A percentile compares a stretch with the other conserved stretches of the same genome.
Evolutionary conservation across 1,140 invertebrate species (phyloP).

Genomic region (Sipha flava): DNA sequence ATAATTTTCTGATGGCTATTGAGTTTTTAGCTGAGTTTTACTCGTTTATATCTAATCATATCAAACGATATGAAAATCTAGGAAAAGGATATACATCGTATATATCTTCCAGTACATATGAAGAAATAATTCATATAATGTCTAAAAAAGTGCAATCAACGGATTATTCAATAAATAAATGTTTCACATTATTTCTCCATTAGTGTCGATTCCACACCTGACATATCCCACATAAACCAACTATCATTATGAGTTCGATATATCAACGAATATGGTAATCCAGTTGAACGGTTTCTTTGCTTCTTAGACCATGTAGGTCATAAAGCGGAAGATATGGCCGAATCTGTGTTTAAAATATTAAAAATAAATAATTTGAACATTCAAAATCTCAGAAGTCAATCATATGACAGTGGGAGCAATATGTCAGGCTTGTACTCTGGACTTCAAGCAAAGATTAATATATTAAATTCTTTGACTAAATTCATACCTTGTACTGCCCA

Average conservation of each 20-base stretch:
- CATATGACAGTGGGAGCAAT: not conserved
- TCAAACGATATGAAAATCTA: not conserved
- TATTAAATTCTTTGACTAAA: conserved; percentile 36
- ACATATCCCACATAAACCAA: not conserved
- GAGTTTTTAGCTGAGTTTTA: not conserved
- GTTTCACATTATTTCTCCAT: not conserved
- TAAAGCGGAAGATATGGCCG: conserved; percentile 29
- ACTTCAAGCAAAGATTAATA: conserved; percentile 34
- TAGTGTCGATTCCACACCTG: not conserved
- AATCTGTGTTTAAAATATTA: conserved; percentile 13
- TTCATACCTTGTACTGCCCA: conserved; percentile 41
- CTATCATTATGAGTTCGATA: conserved; percentile 34
- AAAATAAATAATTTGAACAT: not conserved
- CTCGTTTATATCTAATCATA: not conserved
- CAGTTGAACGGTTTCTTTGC: conserved; percentile 33
- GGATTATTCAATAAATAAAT: not conserved
- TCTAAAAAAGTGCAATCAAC: not conserved
- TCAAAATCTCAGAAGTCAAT: not conserved
- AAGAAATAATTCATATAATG: not conserved
- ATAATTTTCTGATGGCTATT: not conserved
- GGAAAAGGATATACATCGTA: not conserved
- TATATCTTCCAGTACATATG: conserved; percentile 1
- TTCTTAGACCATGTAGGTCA: conserved; percentile 32
- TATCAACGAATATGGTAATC: conserved; percentile 37
- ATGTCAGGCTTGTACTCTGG: not conserved